Evolutionary conservation across 2,888 invertebrate genomes (phyloP).

Genomic region (Leucania comma): DNA sequence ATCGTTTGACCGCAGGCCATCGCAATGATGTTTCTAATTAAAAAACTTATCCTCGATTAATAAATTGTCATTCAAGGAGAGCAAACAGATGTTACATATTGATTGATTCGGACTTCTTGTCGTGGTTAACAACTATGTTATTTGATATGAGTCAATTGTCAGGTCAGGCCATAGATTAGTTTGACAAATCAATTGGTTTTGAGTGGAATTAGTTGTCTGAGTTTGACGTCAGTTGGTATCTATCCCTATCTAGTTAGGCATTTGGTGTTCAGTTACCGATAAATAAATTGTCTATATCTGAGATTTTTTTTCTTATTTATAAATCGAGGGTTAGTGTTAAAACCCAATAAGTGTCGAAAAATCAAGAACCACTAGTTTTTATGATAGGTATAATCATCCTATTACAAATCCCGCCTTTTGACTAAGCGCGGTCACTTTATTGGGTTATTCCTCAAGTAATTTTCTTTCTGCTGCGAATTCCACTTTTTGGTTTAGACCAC

Average conservation of each 20-base stretch:
- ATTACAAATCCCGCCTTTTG: too few species aligned
- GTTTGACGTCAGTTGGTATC: constrained; percentile 21
- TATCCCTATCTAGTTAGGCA: not conserved
- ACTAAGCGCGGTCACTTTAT: too few species aligned
- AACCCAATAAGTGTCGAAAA: too few species aligned
- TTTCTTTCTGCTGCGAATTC: too few species aligned
- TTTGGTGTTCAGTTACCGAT: not conserved
- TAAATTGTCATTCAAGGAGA: constrained; percentile 43
- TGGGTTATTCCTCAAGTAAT: too few species aligned
- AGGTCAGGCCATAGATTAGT: constrained; percentile 27
- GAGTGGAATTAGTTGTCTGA: constrained; percentile 3
- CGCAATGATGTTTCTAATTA: constrained; percentile 31
- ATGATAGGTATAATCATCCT: too few species aligned
- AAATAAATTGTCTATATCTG: not conserved
- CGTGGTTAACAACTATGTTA: constrained; percentile 4
- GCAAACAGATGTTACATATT: constrained; percentile 33
- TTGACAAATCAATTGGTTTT: constrained; percentile 44
- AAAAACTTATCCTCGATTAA: constrained; percentile 36
- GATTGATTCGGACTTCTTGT: constrained; percentile 30
- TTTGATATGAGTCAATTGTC: constrained; percentile 40
- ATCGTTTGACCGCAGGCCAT: constrained; percentile 35
- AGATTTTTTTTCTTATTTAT: not conserved
- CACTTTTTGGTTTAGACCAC: too few species aligned
- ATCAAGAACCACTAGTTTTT: too few species aligned
- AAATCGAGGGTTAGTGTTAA: too few species aligned